Percentiles rank a stretch among this genome's conserved stretches.
These are phyloP conservation scores for Gasterosteus aculeatus DNA, from an alignment of 2,113 vertebrate genomes.

Conservation along the genomic window DNA sequence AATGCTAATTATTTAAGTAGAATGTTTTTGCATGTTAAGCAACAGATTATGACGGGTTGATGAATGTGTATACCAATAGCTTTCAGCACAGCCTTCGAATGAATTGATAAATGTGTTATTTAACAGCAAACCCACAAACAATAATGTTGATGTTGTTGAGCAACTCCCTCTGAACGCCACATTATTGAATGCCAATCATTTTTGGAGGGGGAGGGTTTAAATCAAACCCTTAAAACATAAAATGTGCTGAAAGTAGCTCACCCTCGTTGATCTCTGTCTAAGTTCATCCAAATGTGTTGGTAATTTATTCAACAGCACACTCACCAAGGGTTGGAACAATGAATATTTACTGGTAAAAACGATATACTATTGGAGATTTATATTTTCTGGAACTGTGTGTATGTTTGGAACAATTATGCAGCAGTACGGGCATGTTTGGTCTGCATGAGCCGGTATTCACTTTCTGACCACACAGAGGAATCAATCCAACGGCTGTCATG, in stretches of 20 bases:
- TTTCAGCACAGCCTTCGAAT: background rate
- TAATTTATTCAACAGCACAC: background rate
- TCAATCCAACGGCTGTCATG: constrained; percentile 45
- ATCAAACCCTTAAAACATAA: background rate
- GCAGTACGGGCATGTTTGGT: constrained; percentile 33
- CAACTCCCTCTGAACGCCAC: background rate
- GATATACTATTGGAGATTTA: background rate
- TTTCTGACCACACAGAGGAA: constrained; percentile 50
- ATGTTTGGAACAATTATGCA: constrained; percentile 19
- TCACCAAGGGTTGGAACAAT: background rate
- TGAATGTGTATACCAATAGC: background rate
- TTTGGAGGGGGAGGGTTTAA: background rate
- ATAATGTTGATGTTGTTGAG: background rate
- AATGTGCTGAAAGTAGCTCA: background rate
- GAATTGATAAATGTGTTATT: background rate
- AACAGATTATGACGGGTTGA: background rate
- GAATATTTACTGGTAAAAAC: background rate
- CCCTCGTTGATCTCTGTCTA: background rate
- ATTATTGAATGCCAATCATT: background rate
- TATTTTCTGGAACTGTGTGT: constrained; percentile 23
- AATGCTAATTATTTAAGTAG: background rate
- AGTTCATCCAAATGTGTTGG: background rate
- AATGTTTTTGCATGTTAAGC: background rate
- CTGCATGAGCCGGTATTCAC: constrained; percentile 19
- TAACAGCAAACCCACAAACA: background rate